These are phyloP conservation scores for Caenorhabditis japonica DNA, from an alignment of 2,888 invertebrate species.

Conservation along the genomic window DNA sequence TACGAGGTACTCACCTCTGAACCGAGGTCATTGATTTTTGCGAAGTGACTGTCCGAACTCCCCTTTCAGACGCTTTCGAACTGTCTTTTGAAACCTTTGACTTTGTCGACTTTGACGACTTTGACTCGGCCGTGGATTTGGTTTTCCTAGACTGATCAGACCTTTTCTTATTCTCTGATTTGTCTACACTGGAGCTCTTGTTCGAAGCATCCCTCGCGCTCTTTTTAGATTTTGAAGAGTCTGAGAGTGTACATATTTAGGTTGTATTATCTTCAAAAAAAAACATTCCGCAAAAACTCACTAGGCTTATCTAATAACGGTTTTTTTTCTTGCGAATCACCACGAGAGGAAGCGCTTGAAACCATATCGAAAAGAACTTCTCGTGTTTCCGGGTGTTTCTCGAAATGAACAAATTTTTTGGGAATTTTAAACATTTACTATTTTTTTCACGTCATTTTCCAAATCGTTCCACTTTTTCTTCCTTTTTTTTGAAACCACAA, in stretches of 20 bases:
- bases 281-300: constrained; percentile 2
- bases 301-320: constrained; percentile 47
- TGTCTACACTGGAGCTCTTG: constrained; percentile 27
- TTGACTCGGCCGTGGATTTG: background rate
- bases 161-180: constrained; percentile 4
- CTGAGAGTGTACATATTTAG: no score
- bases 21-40: constrained; percentile 20
- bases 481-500: background rate
- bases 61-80: no score
- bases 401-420: constrained; percentile 16
- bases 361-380: constrained; percentile 35
- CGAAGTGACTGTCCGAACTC: no score
- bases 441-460: background rate
- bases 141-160: constrained; percentile 7
- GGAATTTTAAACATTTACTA: no score
- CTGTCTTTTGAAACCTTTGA: no score
- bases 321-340: constrained; percentile 48
- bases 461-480: background rate
- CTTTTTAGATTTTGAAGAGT: constrained; percentile 37
- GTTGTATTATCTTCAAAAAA: no score
- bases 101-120: background rate
- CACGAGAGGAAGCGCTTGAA: constrained; percentile 26
- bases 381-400: constrained; percentile 3
- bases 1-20: constrained; percentile 11
- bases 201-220: constrained; percentile 24